Percentiles rank a stretch among this genome's conserved stretches.
phyloP scores from a whole-genome alignment of 2,113 vertebrate species.

The Desmodus rotundus region DNA sequence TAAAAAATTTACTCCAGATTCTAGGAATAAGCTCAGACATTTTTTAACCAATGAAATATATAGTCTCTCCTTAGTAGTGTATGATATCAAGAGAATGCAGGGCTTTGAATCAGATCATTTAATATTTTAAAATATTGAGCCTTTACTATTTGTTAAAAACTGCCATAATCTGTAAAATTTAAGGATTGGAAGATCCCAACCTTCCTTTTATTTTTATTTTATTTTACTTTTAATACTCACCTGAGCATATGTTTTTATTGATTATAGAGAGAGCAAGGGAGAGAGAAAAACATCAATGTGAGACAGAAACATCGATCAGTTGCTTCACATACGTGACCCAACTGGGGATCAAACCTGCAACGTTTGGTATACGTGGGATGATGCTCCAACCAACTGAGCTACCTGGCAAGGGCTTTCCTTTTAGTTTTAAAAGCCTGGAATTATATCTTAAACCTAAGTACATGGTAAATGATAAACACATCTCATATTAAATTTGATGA shows the following conservation, averaged over 20 bases:
- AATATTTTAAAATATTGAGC: background rate
- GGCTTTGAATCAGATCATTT: background rate
- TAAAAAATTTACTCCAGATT: conserved; percentile 12
- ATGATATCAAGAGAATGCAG: background rate
- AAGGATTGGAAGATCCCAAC: background rate
- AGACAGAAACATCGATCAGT: no score
- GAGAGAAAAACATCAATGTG: no score
- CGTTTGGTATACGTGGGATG: no score
- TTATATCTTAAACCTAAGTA: background rate
- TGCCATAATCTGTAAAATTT: background rate
- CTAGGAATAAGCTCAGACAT: background rate
- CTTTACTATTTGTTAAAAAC: background rate
- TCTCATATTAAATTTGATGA: background rate
- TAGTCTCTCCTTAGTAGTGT: background rate
- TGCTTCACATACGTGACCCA: no score
- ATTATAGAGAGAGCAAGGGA: no score
- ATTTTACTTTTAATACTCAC: no score
- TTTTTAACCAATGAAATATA: background rate
- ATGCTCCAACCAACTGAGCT: no score
- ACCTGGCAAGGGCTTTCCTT: background rate
- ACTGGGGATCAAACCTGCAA: no score
- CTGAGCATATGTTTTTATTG: no score
- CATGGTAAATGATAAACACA: background rate
- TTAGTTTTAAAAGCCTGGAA: conserved; percentile 13
- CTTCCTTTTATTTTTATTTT: background rate